phyloP scores from a whole-genome alignment of 2,797 vertebrate genomes.

The Loriculus beryllinus region DNA sequence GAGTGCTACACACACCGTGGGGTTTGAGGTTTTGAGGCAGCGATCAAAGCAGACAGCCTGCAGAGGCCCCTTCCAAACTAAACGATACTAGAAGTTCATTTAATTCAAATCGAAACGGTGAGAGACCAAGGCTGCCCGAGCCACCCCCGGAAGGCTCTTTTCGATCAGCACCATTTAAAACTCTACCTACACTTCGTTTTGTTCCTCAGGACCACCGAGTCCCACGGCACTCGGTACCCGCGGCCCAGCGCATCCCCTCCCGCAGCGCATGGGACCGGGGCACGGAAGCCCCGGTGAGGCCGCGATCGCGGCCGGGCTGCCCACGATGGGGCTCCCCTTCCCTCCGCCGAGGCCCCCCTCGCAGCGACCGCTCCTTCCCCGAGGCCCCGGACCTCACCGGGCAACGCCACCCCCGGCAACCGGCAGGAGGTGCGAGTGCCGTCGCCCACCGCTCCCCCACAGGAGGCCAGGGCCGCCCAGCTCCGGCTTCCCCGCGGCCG shows the following conservation, averaged over 20 bases:
- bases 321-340: neutral
- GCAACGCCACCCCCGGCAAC: neutral
- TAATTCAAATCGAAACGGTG: neutral
- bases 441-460: neutral
- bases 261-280: too few relatives aligned
- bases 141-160: neutral
- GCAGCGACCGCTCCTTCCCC: neutral
- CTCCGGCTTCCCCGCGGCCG: neutral
- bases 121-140: neutral
- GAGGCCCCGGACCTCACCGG: neutral
- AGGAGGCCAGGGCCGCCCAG: fast-evolving
- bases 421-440: neutral
- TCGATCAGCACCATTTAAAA: fast-evolving
- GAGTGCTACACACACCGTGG: fast-evolving
- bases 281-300: neutral
- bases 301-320: neutral
- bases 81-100: neutral
- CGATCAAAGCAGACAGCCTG: fast-evolving
- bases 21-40: fast-evolving
- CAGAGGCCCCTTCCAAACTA: neutral
- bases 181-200: fast-evolving
- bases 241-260: neutral
- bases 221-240: neutral
- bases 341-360: neutral
- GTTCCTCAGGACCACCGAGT: neutral